Evolutionary conservation across 2,113 vertebrate species (phyloP).

Genomic region (Apistogramma diplotaenia): DNA sequence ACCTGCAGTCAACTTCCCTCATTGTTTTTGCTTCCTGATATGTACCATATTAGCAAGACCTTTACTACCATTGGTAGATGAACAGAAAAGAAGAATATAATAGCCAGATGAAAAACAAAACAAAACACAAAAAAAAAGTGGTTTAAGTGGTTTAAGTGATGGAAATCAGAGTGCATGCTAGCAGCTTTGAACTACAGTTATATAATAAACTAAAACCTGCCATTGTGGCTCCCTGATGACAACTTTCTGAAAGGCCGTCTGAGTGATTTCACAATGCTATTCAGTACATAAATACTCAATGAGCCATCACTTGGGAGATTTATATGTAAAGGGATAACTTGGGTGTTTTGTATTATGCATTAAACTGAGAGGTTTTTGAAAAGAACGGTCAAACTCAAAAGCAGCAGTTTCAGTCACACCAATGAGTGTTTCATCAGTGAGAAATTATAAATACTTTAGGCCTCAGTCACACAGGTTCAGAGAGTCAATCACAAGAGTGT

Average conservation of each 20-base stretch:
- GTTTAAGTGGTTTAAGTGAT: not conserved
- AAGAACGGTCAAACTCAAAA: too few relatives aligned
- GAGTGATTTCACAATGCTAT: not conserved
- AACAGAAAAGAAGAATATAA: not conserved
- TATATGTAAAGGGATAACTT: not conserved
- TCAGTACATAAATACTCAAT: not conserved
- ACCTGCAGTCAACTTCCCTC: constrained; percentile 46
- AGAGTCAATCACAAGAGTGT: not conserved
- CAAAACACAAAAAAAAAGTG: not conserved
- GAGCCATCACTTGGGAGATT: not conserved
- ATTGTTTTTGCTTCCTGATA: constrained; percentile 45
- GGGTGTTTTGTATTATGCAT: not conserved
- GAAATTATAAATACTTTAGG: too few relatives aligned
- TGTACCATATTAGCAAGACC: constrained; percentile 39
- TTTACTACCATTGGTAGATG: not conserved
- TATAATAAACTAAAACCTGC: not conserved
- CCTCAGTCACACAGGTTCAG: too few relatives aligned
- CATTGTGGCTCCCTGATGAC: not conserved
- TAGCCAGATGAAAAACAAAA: not conserved
- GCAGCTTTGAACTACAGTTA: not conserved
- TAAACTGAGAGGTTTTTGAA: too few relatives aligned
- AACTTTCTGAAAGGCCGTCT: not conserved
- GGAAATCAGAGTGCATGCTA: not conserved
- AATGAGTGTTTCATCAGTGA: too few relatives aligned
- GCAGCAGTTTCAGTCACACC: too few relatives aligned